phyloP scores from a whole-genome alignment of 2,888 invertebrate genomes.

The Pammene fasciana region DNA sequence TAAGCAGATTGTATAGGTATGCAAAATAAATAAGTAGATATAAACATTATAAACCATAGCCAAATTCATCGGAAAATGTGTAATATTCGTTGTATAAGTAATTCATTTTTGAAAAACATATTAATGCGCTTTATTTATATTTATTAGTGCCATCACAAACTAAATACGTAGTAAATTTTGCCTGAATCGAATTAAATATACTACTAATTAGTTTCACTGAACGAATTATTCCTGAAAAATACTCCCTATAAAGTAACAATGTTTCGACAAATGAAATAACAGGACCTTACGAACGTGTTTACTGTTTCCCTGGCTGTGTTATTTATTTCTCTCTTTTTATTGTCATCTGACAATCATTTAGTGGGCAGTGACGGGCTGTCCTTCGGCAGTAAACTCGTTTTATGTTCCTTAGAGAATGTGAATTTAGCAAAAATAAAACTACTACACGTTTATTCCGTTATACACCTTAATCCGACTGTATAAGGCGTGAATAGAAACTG shows the following conservation, averaged over 20 bases:
- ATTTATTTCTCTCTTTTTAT: constrained; percentile 39
- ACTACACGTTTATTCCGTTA: not conserved
- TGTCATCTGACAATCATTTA: constrained; percentile 43
- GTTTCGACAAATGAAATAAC: constrained; percentile 39
- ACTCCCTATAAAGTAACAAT: constrained; percentile 25
- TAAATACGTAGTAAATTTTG: too few relatives aligned
- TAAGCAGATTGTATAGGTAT: too few relatives aligned
- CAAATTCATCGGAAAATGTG: too few relatives aligned
- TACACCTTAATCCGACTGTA: constrained; percentile 4
- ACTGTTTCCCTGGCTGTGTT: constrained; percentile 29
- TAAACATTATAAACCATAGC: too few relatives aligned
- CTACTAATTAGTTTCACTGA: not conserved
- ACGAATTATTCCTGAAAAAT: constrained; percentile 19
- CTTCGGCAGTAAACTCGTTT: constrained; percentile 42
- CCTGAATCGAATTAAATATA: not conserved
- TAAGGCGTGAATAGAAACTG: constrained; percentile 7
- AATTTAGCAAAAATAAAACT: constrained; percentile 31
- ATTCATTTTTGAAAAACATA: too few relatives aligned
- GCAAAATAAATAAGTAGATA: too few relatives aligned
- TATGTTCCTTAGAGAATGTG: constrained; percentile 36
- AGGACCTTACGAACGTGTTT: constrained; percentile 34
- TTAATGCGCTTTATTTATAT: too few relatives aligned
- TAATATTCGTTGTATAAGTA: too few relatives aligned
- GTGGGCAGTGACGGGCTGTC: constrained; percentile 41
- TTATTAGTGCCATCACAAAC: too few relatives aligned